Conservation (phyloP, 2,113 vertebrate genomes). For the Chiloscyllium plagiosum region DNA sequence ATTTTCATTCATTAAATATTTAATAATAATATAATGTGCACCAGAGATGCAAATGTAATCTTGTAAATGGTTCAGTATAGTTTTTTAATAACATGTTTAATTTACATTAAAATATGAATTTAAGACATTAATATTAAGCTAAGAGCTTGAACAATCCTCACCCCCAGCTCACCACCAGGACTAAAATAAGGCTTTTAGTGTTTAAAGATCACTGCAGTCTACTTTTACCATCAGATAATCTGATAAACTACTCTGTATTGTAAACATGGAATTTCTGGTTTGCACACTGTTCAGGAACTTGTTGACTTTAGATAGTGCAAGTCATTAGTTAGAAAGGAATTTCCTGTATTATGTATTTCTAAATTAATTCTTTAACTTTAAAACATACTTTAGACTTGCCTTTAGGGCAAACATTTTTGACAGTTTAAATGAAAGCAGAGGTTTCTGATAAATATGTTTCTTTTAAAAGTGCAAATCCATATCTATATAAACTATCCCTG, state of each 20-base stretch:
- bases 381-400: not conserved
- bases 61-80: not conserved
- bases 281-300: not conserved
- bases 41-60: not conserved
- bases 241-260: not conserved
- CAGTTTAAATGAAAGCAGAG: slow-evolving; percentile 21
- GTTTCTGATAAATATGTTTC: not conserved
- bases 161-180: no score
- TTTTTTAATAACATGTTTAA: not conserved
- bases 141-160: not conserved
- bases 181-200: not conserved
- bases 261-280: not conserved
- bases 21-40: not conserved
- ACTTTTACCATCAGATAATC: not conserved
- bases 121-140: not conserved
- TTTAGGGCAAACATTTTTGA: not conserved
- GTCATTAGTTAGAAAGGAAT: not conserved
- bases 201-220: not conserved
- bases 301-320: not conserved
- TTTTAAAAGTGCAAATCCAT: not conserved
- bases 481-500: not conserved
- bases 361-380: not conserved
- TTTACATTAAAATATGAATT: not conserved
- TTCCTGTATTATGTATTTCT: not conserved
- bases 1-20: not conserved